A percentile compares a stretch with the other conserved stretches of the same genome.
Evolutionary conservation across 2,888 invertebrate genomes (phyloP).

Genomic region (Lathronympha strigana): DNA sequence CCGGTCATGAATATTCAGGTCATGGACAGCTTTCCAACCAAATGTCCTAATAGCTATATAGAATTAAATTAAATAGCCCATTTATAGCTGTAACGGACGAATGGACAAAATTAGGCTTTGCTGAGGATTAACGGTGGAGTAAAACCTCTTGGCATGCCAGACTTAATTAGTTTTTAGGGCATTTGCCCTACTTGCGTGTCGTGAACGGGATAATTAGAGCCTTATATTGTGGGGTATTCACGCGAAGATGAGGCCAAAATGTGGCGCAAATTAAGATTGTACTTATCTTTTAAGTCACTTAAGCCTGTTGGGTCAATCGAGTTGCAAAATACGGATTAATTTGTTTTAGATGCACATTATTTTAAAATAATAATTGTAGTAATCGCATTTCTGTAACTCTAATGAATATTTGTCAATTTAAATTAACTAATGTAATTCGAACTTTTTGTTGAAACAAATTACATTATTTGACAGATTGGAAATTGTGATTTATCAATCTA

Average conservation of each 20-base stretch:
- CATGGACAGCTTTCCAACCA: not conserved
- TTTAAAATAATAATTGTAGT: no score
- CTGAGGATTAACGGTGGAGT: not conserved
- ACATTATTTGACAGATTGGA: no score
- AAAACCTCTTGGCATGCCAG: constrained; percentile 15
- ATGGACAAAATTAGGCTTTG: constrained; percentile 15
- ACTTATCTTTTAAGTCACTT: not conserved
- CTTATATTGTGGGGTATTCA: constrained; percentile 10
- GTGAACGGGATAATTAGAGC: constrained; percentile 23
- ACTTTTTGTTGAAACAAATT: no score
- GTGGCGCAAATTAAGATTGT: not conserved
- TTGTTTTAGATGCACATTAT: no score
- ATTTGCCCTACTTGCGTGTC: constrained; percentile 5
- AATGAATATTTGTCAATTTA: no score
- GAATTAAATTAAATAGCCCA: constrained; percentile 20
- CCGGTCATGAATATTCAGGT: constrained; percentile 17
- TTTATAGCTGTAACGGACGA: constrained; percentile 15
- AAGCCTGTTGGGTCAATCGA: not conserved
- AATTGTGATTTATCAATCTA: no score
- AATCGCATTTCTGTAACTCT: no score
- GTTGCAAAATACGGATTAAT: not conserved
- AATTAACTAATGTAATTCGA: no score
- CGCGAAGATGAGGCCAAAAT: constrained; percentile 3
- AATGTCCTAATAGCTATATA: constrained; percentile 16
- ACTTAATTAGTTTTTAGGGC: constrained; percentile 29